phyloP scores from a whole-genome alignment of 2,113 vertebrate species.

The Rhea americana region DNA sequence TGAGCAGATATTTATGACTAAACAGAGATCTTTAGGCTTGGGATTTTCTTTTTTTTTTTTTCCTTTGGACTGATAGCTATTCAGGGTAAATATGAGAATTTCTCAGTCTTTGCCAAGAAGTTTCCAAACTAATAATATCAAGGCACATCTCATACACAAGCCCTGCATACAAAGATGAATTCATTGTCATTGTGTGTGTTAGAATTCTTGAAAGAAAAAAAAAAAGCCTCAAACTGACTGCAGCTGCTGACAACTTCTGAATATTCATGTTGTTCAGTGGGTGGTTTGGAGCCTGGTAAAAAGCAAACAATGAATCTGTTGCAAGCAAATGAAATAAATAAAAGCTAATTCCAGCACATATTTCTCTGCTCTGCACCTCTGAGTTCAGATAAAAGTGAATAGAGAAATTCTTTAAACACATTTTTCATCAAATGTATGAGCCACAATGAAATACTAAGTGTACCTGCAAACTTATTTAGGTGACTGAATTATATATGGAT shows the following conservation, averaged over 20 bases:
- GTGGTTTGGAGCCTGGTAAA: conserved; percentile 32
- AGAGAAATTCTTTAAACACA: neutral
- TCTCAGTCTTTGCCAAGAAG: neutral
- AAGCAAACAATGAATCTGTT: conserved; percentile 45
- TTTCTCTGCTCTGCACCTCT: conserved; percentile 10
- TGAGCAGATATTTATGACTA: neutral
- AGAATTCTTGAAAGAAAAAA: conserved; percentile 8
- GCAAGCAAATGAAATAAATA: conserved; percentile 38
- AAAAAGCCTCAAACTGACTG: neutral
- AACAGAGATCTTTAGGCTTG: neutral
- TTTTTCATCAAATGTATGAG: neutral
- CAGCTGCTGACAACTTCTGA: conserved; percentile 40
- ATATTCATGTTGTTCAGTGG: conserved; percentile 54
- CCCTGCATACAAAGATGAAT: neutral
- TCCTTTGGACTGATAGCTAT: neutral
- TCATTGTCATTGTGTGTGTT: neutral
- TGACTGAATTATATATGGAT: neutral
- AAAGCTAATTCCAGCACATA: conserved; percentile 23
- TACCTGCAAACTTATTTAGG: neutral
- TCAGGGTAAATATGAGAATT: neutral
- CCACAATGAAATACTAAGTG: neutral
- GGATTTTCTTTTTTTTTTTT: neutral
- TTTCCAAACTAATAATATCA: neutral
- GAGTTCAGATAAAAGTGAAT: conserved; percentile 1
- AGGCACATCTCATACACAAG: neutral